Percentiles rank a stretch among this genome's conserved stretches.
Evolutionary conservation across 2,888 invertebrate species (phyloP).

Genomic region (Flexamia atlantica): DNA sequence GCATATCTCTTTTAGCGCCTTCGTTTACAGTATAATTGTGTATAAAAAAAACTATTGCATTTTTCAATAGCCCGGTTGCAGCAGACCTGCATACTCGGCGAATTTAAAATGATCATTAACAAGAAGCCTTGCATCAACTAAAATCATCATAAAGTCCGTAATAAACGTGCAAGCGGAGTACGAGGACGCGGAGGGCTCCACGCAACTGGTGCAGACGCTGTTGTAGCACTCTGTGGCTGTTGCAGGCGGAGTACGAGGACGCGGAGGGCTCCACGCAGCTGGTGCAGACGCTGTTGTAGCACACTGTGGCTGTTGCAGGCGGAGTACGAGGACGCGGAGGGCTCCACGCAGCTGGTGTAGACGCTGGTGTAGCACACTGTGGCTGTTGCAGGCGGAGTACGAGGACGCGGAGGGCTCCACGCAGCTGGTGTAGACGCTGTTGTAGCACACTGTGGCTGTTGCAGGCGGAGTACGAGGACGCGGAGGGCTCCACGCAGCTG

Average conservation of each 20-base stretch:
- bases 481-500: not conserved
- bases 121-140: too few relatives aligned
- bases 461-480: slow-evolving; percentile 41
- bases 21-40: too few relatives aligned
- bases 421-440: too few relatives aligned
- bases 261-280: slow-evolving; percentile 87
- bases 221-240: slow-evolving; percentile 91
- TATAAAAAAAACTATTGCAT: too few relatives aligned
- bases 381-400: slow-evolving; percentile 95
- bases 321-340: slow-evolving; percentile 12
- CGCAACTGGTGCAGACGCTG: slow-evolving; percentile 82
- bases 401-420: slow-evolving; percentile 90
- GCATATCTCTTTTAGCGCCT: too few relatives aligned
- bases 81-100: too few relatives aligned
- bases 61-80: too few relatives aligned
- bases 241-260: slow-evolving; percentile 95
- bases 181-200: not conserved
- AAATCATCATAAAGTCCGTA: too few relatives aligned
- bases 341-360: slow-evolving; percentile 77
- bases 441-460: not conserved
- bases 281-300: too few relatives aligned
- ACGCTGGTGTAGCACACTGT: slow-evolving; percentile 90
- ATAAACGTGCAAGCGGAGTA: slow-evolving; percentile 41
- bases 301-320: slow-evolving; percentile 13
- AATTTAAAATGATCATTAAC: too few relatives aligned